Evolutionary conservation across 2,113 vertebrate species (phyloP).

Genomic region (Microcebus jonahi): DNA sequence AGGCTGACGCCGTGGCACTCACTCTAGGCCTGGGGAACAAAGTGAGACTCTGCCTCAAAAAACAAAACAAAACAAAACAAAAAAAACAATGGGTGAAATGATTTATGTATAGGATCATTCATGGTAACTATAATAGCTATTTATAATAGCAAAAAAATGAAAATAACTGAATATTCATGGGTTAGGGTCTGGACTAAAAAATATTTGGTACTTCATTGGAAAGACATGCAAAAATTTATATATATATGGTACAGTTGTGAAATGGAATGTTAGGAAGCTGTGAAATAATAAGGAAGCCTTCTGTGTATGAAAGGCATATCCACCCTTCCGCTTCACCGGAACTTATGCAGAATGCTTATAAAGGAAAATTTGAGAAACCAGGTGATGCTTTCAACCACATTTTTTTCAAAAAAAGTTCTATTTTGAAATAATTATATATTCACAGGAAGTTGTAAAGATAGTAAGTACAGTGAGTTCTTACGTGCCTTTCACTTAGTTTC

Average conservation of each 20-base stretch:
- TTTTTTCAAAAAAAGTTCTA: no score
- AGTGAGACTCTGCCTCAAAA: no score
- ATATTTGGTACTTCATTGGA: no score
- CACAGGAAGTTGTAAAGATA: neutral
- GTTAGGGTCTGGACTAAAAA: neutral
- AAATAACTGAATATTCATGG: slow-evolving; percentile 16
- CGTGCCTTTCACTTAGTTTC: neutral
- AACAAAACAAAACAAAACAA: no score
- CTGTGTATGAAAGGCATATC: neutral
- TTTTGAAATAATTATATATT: slow-evolving; percentile 42
- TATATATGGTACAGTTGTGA: neutral
- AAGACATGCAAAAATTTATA: no score
- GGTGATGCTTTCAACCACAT: neutral
- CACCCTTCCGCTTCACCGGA: neutral
- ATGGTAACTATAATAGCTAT: neutral
- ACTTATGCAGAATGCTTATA: neutral
- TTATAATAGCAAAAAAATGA: neutral
- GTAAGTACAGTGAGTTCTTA: neutral
- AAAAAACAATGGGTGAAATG: neutral
- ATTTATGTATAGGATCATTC: slow-evolving; percentile 12
- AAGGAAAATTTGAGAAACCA: slow-evolving; percentile 31
- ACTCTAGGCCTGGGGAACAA: no score
- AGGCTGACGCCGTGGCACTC: no score
- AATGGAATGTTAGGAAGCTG: neutral
- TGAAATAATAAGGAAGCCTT: neutral